Percentiles rank a stretch among this genome's conserved stretches.
Conservation (phyloP, 2,113 vertebrate species). For the Calidris pugnax region DNA sequence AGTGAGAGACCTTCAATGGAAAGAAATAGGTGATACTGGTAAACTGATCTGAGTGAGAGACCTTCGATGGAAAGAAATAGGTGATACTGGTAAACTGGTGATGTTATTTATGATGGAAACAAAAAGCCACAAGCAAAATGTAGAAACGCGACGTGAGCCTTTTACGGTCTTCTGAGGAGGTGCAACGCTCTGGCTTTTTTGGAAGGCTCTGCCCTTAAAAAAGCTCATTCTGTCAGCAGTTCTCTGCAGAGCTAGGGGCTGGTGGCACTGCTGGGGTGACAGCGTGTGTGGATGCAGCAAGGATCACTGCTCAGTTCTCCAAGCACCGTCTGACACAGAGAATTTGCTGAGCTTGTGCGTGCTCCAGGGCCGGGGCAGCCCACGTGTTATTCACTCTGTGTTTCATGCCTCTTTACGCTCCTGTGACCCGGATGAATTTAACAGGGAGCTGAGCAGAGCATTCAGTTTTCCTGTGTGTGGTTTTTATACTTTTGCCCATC, state of each 20-base stretch:
- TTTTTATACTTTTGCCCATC: neutral
- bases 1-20: no score
- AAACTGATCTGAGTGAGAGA: no score
- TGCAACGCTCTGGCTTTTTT: neutral
- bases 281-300: neutral
- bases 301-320: neutral
- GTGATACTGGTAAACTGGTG: neutral
- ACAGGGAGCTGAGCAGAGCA: neutral
- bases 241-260: neutral
- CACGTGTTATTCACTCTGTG: neutral
- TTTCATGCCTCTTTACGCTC: neutral
- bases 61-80: neutral
- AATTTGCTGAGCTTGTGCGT: neutral
- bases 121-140: neutral
- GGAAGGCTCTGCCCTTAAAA: neutral
- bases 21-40: no score
- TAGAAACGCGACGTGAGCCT: neutral
- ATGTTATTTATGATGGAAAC: neutral
- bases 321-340: neutral
- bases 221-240: neutral
- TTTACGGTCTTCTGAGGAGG: neutral
- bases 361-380: neutral
- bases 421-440: constrained; percentile 9
- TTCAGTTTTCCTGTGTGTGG: neutral
- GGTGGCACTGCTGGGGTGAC: neutral